These are phyloP conservation scores for Caretta caretta DNA, from an alignment of 2,113 vertebrate genomes.

Conservation along the genomic window DNA sequence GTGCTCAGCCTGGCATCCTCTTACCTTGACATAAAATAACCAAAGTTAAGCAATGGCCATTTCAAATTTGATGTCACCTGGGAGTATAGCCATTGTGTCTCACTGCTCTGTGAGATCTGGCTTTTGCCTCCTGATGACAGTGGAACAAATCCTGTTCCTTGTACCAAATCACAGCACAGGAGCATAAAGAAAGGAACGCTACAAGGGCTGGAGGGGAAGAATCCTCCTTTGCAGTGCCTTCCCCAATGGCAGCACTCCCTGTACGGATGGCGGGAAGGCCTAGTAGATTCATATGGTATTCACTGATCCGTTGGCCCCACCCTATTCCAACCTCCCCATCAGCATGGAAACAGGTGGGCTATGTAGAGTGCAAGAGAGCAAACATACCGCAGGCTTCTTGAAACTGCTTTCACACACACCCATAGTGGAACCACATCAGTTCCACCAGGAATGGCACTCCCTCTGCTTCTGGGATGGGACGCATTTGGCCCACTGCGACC, in stretches of 20 bases:
- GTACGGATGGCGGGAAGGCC: neutral
- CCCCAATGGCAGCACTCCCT: neutral
- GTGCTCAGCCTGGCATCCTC: neutral
- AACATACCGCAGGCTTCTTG: neutral
- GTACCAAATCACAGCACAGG: neutral
- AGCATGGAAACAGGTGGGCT: neutral
- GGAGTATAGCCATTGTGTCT: neutral
- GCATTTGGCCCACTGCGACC: neutral
- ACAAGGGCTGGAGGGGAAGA: neutral
- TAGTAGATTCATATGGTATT: neutral
- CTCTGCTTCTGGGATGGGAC: neutral
- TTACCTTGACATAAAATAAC: neutral
- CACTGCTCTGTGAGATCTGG: neutral
- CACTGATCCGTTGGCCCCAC: neutral
- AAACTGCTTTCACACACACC: neutral
- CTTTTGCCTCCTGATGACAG: neutral
- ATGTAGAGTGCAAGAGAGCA: neutral
- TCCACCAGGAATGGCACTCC: neutral
- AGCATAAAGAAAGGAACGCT: neutral
- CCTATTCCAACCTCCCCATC: neutral
- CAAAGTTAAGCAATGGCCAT: neutral
- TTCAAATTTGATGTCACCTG: neutral
- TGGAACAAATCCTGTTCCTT: neutral
- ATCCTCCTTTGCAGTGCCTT: neutral
- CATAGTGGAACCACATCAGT: neutral